Conservation (phyloP, 2,888 invertebrate genomes). For the Poecilus cupreus region DNA sequence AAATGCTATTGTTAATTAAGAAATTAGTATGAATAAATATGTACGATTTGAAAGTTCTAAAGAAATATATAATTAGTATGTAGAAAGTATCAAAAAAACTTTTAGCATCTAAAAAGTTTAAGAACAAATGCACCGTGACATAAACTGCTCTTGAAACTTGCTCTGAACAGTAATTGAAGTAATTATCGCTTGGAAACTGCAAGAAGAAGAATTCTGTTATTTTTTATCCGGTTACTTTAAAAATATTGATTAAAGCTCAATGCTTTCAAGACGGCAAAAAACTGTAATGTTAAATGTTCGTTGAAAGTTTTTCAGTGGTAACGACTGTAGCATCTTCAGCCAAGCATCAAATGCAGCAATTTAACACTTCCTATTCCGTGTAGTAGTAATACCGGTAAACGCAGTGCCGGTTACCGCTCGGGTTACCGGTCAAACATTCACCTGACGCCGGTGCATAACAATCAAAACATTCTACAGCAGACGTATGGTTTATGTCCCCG, state of each 20-base stretch:
- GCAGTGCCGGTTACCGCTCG: neutral
- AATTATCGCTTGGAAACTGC: conserved; percentile 2
- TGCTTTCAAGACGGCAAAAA: neutral
- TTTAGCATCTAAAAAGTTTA: conserved; percentile 6
- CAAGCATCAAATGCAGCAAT: conserved; percentile 3
- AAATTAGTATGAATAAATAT: neutral
- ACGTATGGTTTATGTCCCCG: neutral
- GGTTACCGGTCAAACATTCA: conserved; percentile 20
- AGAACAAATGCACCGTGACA: conserved; percentile 18
- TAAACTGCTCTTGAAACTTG: conserved; percentile 8
- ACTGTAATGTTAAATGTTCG: too few species aligned
- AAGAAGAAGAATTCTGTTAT: conserved; percentile 19
- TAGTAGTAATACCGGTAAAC: neutral
- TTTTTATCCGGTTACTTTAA: neutral
- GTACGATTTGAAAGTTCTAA: neutral
- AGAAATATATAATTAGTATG: neutral
- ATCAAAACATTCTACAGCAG: too few species aligned
- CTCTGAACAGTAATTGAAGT: conserved; percentile 24
- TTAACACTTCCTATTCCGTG: conserved; percentile 21
- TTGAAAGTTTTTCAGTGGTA: neutral
- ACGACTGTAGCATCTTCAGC: conserved; percentile 2
- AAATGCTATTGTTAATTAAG: neutral
- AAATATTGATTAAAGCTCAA: conserved; percentile 8
- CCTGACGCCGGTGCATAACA: neutral
- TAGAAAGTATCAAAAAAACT: conserved; percentile 21